These are phyloP conservation scores for Hipposideros armiger DNA, from an alignment of 2,113 vertebrate species.

Conservation along the genomic window DNA sequence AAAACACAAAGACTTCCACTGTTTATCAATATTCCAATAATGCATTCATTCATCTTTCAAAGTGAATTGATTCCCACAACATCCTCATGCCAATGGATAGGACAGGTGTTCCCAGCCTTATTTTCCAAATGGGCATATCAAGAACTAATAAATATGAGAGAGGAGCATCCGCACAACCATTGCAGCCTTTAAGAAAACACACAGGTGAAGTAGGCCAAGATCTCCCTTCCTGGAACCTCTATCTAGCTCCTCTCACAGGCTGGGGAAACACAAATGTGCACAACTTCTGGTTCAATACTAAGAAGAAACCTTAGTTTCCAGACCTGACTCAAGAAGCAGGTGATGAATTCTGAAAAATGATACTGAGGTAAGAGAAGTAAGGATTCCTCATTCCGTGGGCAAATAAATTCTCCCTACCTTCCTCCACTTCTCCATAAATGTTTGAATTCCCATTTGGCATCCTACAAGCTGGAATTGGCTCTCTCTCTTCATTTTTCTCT, in stretches of 20 bases:
- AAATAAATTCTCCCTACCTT: not conserved
- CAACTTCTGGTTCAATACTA: not conserved
- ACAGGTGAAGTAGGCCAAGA: not conserved
- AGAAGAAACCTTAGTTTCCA: not conserved
- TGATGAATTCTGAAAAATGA: not conserved
- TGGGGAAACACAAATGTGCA: not conserved
- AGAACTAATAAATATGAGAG: not conserved
- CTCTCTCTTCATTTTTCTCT: not conserved
- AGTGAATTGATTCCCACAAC: not conserved
- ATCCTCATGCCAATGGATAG: not conserved
- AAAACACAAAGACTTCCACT: not conserved
- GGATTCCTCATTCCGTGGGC: not conserved
- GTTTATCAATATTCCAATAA: not conserved
- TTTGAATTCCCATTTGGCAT: not conserved
- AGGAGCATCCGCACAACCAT: not conserved
- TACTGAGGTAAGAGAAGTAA: not conserved
- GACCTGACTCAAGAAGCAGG: not conserved
- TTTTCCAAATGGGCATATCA: not conserved
- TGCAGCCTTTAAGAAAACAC: not conserved
- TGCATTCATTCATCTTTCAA: not conserved
- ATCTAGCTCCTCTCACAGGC: not conserved
- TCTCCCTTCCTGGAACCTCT: not conserved
- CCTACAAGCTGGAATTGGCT: not conserved
- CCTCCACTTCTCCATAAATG: not conserved
- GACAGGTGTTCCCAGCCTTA: not conserved